Evolutionary conservation across 2,113 vertebrate genomes (phyloP).

Genomic region (Hyla sarda): DNA sequence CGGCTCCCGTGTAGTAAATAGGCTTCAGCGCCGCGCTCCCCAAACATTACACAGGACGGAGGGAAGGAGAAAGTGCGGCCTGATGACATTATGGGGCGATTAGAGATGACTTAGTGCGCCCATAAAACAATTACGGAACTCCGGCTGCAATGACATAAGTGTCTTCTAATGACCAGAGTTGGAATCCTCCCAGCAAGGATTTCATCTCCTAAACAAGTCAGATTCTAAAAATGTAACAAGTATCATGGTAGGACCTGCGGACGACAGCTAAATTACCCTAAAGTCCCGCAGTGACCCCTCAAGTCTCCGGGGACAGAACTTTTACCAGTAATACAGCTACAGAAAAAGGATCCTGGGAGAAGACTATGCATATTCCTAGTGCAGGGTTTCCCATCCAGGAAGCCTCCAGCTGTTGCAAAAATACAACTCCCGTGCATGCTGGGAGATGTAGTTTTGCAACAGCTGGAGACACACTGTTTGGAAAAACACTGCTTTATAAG

Average conservation of each 20-base stretch:
- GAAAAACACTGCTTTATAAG: no score
- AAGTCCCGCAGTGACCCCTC: background rate
- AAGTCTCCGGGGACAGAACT: no score
- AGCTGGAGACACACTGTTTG: no score
- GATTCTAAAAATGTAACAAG: background rate
- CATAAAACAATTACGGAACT: slow-evolving; percentile 22
- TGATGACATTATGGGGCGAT: slow-evolving; percentile 33
- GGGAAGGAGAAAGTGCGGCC: background rate
- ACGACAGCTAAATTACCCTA: background rate
- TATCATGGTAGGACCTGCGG: background rate
- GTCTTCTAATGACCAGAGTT: background rate
- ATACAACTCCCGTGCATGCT: no score
- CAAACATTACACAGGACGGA: background rate
- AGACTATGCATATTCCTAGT: background rate
- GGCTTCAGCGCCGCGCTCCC: background rate
- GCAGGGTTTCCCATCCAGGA: no score
- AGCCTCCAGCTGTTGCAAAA: no score
- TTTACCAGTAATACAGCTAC: no score
- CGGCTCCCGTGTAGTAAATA: background rate
- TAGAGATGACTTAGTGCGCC: background rate
- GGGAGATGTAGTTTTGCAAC: no score
- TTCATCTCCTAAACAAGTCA: background rate
- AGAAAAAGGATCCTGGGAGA: background rate
- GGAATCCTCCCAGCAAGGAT: background rate
- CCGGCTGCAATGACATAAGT: slow-evolving; percentile 15